A percentile compares a stretch with the other conserved stretches of the same genome.
Conservation (phyloP, 1,140 invertebrate genomes). For the Drosophila funebris region DNA sequence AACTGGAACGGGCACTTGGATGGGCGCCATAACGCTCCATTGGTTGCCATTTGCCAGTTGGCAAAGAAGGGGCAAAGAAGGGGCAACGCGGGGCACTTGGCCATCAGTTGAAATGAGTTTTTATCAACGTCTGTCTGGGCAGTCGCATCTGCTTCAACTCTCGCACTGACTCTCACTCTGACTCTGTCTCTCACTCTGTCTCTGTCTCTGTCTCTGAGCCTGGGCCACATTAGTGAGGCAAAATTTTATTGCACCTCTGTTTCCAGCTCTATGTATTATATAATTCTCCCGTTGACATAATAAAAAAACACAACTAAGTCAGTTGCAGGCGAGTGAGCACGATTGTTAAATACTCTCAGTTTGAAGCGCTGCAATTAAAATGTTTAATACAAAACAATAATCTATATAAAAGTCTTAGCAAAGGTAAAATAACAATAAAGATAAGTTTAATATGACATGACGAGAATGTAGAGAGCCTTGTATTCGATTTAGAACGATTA, state of each 20-base stretch:
- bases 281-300: slow-evolving; percentile 67
- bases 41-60: slow-evolving; percentile 41
- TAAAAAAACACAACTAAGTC: not conserved
- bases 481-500: too few species aligned
- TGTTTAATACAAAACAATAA: too few species aligned
- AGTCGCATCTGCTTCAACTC: not conserved
- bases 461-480: too few species aligned
- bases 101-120: slow-evolving; percentile 79
- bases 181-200: slow-evolving; percentile 48
- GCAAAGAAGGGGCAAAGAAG: not conserved
- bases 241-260: slow-evolving; percentile 81
- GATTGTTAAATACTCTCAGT: not conserved
- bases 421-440: too few species aligned
- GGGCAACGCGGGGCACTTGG: not conserved
- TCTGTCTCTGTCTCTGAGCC: slow-evolving; percentile 22
- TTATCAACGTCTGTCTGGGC: slow-evolving; percentile 66
- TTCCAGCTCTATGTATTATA: slow-evolving; percentile 47
- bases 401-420: too few species aligned
- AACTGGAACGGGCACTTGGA: not conserved
- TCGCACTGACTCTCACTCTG: slow-evolving; percentile 3
- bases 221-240: slow-evolving; percentile 69
- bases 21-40: slow-evolving; percentile 58
- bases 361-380: too few species aligned
- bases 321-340: not conserved
- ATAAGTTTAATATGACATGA: too few species aligned